Percentiles rank a stretch among this genome's conserved stretches.
Conservation (phyloP, 1,140 invertebrate species). For the Zaprionus gabonicus region DNA sequence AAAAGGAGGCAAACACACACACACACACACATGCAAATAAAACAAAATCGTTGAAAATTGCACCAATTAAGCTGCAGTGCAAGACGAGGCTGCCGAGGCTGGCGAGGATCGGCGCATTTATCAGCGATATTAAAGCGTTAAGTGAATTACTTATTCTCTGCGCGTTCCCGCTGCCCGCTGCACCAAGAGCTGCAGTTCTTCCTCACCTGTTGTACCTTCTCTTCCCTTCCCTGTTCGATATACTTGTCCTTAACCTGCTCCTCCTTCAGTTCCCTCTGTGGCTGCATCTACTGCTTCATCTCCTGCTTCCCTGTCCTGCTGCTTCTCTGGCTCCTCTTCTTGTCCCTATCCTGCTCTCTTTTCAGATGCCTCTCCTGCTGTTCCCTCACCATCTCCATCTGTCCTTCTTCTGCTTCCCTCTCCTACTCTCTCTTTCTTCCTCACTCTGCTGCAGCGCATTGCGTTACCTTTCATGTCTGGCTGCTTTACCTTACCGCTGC, state of each 20-base stretch:
- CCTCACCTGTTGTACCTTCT: too few relatives aligned
- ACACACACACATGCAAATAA: slow-evolving; percentile 65
- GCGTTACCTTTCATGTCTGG: slow-evolving; percentile 3
- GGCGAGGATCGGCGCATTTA: slow-evolving; percentile 62
- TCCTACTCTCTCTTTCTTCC: neutral
- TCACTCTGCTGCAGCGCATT: neutral
- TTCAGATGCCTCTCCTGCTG: neutral
- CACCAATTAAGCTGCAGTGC: slow-evolving; percentile 79
- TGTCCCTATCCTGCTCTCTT: too few relatives aligned
- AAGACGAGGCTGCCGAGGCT: neutral
- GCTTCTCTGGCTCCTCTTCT: neutral
- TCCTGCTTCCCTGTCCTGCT: neutral
- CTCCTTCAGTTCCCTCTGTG: neutral
- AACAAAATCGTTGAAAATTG: slow-evolving; percentile 80
- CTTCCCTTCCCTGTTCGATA: too few relatives aligned
- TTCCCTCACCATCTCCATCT: neutral
- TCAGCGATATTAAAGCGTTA: slow-evolving; percentile 84
- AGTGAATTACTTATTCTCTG: slow-evolving; percentile 82
- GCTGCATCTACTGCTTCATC: neutral
- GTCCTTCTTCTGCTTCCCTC: too few relatives aligned
- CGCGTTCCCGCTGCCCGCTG: slow-evolving; percentile 15
- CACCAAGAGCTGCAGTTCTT: neutral
- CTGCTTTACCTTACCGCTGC: neutral
- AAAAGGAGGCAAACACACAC: slow-evolving; percentile 14
- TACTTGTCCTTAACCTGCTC: neutral